A percentile compares a stretch with the other conserved stretches of the same genome.
These are phyloP conservation scores for Dasysyrphus albostriatus DNA, from an alignment of 2,888 invertebrate species.

Conservation along the genomic window DNA sequence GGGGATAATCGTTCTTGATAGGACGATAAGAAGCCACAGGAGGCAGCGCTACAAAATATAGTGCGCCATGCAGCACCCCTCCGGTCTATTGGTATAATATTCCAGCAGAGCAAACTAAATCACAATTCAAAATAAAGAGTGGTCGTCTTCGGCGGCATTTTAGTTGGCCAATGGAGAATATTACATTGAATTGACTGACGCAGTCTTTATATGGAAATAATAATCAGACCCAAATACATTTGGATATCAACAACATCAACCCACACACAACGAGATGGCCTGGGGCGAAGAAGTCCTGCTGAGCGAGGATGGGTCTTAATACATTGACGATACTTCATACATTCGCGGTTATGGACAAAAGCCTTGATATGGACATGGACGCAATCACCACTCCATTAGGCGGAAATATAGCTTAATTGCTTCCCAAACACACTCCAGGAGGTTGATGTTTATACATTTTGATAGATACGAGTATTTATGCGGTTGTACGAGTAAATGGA, in stretches of 20 bases:
- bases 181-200: slow-evolving; percentile 45
- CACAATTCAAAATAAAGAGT: slow-evolving; percentile 45
- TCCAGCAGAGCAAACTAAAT: slow-evolving; percentile 52
- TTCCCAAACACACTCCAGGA: slow-evolving; percentile 82
- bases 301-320: slow-evolving; percentile 80
- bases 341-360: slow-evolving; percentile 36
- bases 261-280: slow-evolving; percentile 22
- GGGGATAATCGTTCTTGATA: slow-evolving; percentile 48
- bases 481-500: slow-evolving; percentile 20
- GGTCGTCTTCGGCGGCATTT: neutral
- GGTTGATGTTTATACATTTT: slow-evolving; percentile 63
- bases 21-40: slow-evolving; percentile 31
- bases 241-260: slow-evolving; percentile 45
- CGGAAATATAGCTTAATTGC: slow-evolving; percentile 84
- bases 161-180: slow-evolving; percentile 22
- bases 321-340: slow-evolving; percentile 12
- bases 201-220: slow-evolving; percentile 44
- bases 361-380: slow-evolving; percentile 39
- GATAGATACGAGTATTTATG: slow-evolving; percentile 32
- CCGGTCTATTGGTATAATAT: neutral
- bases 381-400: slow-evolving; percentile 82
- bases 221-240: slow-evolving; percentile 47
- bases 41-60: slow-evolving; percentile 39
- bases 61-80: slow-evolving; percentile 40
- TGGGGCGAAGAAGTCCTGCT: slow-evolving; percentile 81